Conservation (phyloP, 2,888 invertebrate species). For the Drosophila peninsularis region DNA sequence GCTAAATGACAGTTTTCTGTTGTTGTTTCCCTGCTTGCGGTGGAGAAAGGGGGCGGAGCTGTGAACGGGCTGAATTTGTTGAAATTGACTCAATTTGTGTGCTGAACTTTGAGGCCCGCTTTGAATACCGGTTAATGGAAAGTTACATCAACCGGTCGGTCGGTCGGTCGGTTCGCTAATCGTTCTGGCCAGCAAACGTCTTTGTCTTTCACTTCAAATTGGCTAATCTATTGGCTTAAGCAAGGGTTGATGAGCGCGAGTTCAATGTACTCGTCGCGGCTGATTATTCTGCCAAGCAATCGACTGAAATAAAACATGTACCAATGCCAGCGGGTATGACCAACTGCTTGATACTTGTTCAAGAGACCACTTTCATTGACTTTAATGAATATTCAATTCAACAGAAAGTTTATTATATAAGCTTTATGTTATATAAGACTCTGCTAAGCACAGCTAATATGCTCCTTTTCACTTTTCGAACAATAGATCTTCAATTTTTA, state of each 20-base stretch:
- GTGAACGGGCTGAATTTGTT: constrained; percentile 15
- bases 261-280: constrained; percentile 32
- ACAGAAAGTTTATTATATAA: not conserved
- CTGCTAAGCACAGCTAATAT: not conserved
- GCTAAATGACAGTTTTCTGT: constrained; percentile 16
- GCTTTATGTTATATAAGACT: not conserved
- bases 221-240: constrained; percentile 55
- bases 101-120: constrained; percentile 27
- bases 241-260: constrained; percentile 46
- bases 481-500: not conserved
- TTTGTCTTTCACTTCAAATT: constrained; percentile 50
- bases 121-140: constrained; percentile 52
- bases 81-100: constrained; percentile 29
- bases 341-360: not conserved
- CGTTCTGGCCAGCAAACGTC: constrained; percentile 47
- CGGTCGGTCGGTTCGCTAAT: constrained; percentile 50
- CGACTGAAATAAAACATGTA: not conserved
- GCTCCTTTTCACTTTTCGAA: not conserved
- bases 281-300: constrained; percentile 9
- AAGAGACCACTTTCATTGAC: not conserved
- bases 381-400: not conserved
- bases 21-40: constrained; percentile 21
- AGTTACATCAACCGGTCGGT: constrained; percentile 48
- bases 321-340: not conserved
- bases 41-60: constrained; percentile 42